These are phyloP conservation scores for Thyatira batis DNA, from an alignment of 2,888 invertebrate genomes.

Conservation along the genomic window DNA sequence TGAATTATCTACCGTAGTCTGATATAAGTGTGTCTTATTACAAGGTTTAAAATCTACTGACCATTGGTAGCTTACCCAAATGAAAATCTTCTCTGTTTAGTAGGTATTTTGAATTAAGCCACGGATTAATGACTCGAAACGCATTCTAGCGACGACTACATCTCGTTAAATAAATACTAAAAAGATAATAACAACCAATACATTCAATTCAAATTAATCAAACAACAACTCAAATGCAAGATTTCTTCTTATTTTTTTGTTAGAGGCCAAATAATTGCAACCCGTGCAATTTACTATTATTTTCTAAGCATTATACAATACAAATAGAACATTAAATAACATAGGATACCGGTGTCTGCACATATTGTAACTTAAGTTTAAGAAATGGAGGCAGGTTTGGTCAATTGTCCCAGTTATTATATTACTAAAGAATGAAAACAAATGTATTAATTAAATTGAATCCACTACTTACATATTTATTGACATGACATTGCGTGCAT, in stretches of 20 bases:
- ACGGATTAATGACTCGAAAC: background rate
- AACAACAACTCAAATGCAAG: background rate
- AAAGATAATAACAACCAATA: background rate
- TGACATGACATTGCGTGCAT: constrained; percentile 55
- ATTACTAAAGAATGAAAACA: constrained; percentile 19
- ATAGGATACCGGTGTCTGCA: constrained; percentile 11
- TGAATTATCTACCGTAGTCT: constrained; percentile 64
- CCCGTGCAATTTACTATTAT: constrained; percentile 10
- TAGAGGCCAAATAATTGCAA: constrained; percentile 8
- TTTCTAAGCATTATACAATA: constrained; percentile 9
- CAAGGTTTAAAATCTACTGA: constrained; percentile 50
- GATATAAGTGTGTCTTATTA: constrained; percentile 63
- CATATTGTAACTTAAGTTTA: constrained; percentile 24
- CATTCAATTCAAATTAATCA: background rate
- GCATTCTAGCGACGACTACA: background rate
- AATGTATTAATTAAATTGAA: constrained; percentile 16
- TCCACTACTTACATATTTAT: constrained; percentile 18
- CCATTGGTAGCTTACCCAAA: constrained; percentile 50
- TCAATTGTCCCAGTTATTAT: constrained; percentile 12
- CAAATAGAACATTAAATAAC: constrained; percentile 9
- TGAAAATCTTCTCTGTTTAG: constrained; percentile 35
- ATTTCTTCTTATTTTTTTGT: background rate
- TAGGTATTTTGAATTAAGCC: constrained; percentile 25
- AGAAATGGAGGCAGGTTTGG: constrained; percentile 33
- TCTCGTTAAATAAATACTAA: background rate